Conservation (phyloP, 2,113 vertebrate species). For the Saccopteryx leptura region DNA sequence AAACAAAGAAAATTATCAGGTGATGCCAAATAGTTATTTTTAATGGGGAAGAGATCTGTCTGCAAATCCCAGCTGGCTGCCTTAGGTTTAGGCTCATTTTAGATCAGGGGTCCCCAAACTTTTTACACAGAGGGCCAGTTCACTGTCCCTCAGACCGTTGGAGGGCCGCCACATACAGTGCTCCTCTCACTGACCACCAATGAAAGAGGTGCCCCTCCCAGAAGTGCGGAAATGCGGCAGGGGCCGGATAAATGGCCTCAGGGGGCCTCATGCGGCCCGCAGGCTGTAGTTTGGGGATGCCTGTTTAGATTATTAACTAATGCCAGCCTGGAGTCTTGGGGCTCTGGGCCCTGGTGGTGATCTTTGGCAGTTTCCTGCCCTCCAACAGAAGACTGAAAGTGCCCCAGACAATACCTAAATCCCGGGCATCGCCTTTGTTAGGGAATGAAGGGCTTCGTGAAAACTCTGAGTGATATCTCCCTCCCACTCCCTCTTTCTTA, state of each 20-base stretch:
- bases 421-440: not conserved
- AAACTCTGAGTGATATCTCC: not conserved
- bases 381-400: not conserved
- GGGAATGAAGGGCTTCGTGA: conserved; percentile 5
- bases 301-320: not conserved
- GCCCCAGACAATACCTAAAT: not conserved
- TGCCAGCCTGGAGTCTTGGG: not conserved
- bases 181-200: too few relatives aligned
- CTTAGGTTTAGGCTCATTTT: not conserved
- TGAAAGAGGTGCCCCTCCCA: too few relatives aligned
- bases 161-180: too few relatives aligned
- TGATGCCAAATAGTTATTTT: not conserved
- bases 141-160: too few relatives aligned
- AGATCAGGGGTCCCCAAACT: too few relatives aligned
- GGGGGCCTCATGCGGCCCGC: too few relatives aligned
- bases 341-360: not conserved
- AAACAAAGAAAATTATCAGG: not conserved
- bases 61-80: not conserved
- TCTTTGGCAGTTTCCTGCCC: not conserved
- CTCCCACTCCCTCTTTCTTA: not conserved
- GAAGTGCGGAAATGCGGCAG: too few relatives aligned
- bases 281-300: too few relatives aligned
- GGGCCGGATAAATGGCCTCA: too few relatives aligned
- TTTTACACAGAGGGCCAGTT: too few relatives aligned
- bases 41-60: not conserved